Conservation (phyloP, 2,113 vertebrate genomes). For the Lepisosteus oculatus region DNA sequence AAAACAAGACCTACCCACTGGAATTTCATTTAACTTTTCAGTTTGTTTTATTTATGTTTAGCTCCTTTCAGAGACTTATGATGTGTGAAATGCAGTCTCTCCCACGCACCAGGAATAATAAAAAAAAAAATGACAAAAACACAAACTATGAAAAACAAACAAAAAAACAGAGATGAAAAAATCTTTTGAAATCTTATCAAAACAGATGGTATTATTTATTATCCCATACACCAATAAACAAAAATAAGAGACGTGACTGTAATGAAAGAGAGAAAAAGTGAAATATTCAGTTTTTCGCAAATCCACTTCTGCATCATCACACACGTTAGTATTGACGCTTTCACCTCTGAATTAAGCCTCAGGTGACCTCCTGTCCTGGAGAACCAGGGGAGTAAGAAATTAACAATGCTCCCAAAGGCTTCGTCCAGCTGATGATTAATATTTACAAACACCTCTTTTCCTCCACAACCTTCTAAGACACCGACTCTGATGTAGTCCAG, state of each 20-base stretch:
- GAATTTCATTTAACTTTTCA: slow-evolving; percentile 9
- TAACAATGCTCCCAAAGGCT: no score
- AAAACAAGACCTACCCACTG: slow-evolving; percentile 6
- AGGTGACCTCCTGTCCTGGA: no score
- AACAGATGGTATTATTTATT: slow-evolving; percentile 5
- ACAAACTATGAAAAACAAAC: not conserved
- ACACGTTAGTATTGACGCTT: no score
- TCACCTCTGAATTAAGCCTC: no score
- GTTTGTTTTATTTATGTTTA: slow-evolving; percentile 16
- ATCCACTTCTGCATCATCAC: no score
- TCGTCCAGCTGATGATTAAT: no score
- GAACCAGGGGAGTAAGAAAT: no score
- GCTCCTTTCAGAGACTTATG: slow-evolving; percentile 10
- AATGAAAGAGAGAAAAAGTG: not conserved
- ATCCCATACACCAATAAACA: not conserved
- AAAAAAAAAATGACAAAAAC: not conserved
- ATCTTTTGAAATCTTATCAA: not conserved
- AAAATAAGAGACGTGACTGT: not conserved
- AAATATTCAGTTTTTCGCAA: not conserved
- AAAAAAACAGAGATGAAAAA: not conserved
- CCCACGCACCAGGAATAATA: not conserved
- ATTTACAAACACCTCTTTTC: no score
- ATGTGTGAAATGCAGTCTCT: slow-evolving; percentile 2
- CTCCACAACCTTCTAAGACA: no score
- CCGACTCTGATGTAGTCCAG: no score